Evolutionary conservation across 2,113 vertebrate genomes (phyloP), one percentile per base, ranked within the genome.

Genomic region (Xenotilapia flavipinnis): DNA sequence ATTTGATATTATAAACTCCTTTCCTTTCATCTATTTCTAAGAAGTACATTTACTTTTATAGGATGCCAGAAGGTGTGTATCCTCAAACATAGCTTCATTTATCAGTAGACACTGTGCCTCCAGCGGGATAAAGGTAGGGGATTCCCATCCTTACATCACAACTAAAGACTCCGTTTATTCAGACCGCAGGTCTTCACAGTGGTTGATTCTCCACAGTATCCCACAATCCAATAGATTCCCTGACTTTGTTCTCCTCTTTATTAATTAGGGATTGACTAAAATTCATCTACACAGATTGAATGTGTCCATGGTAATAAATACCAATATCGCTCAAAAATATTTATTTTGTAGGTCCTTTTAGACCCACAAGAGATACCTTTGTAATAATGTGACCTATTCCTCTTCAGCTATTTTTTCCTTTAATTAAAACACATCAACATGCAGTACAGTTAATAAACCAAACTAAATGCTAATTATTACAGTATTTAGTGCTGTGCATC

Each of bases 131-230:
- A 86, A 75, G 45, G 12, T 54, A 1, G 79, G 90, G 90, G 85
- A 91, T 90, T 93, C 81, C 91, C 86, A 84, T 19, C 11, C 12
- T 81, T 36, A 7, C 79, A 70, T 87, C 68, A 68, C 80, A 86
- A 60, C 82, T 65, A 10, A 84, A 80, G 40, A 65, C 49, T 56
- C 90, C 1, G 55, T 80, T 85, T 81, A 33, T 84, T 14, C 12
- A 81, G 75, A 79, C 73, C 47, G 54, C 86, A 87, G 23, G 36
- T 9, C 6, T 14, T 51, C 47, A 14, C 45, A 51, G 58, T 51
- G 47, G n/a, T 80, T 56, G 55, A 47, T 53, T 3, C 45, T 86
- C 33, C 45, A 21, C 60, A 26, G 51, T 19, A 38, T 79, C 77
- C 45, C 42, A 80, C 40, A 60, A 81, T 75, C 28, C 33, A 51